These are phyloP conservation scores for Zapus hudsonius DNA, from an alignment of 2,113 vertebrate species.

Conservation along the genomic window DNA sequence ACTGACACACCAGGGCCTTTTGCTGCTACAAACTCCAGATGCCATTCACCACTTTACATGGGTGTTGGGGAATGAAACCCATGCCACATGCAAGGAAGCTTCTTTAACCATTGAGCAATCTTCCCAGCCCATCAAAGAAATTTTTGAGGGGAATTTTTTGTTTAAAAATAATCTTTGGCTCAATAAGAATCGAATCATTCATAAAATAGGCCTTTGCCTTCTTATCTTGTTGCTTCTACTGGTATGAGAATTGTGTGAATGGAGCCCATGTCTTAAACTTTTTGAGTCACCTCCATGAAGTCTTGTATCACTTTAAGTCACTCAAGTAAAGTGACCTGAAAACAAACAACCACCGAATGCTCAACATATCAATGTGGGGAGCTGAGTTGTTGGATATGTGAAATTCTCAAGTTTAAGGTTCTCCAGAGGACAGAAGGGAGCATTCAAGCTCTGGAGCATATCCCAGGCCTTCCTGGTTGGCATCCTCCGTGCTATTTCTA, in stretches of 20 bases:
- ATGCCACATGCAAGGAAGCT: background rate
- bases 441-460: constrained; percentile 2
- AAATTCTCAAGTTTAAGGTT: constrained; percentile 54
- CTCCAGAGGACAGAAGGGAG: constrained; percentile 39
- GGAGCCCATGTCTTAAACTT: constrained; percentile 15
- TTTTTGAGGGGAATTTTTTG: background rate
- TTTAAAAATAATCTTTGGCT: constrained; percentile 25
- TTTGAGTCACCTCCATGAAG: background rate
- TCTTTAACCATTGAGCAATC: background rate
- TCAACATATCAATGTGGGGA: background rate
- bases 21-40: too few relatives aligned
- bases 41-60: too few relatives aligned
- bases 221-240: constrained; percentile 25
- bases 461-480: constrained; percentile 56
- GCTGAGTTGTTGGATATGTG: constrained; percentile 21
- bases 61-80: too few relatives aligned
- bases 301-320: background rate
- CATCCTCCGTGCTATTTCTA: constrained; percentile 71
- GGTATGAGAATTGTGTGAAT: constrained; percentile 16
- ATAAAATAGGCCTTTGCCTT: background rate
- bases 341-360: background rate
- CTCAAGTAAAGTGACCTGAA: constrained; percentile 42
- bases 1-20: too few relatives aligned
- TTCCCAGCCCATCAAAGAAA: background rate
- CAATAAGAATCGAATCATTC: constrained; percentile 30